Conservation (phyloP, 2,888 invertebrate species). For the Hetaerina titia region DNA sequence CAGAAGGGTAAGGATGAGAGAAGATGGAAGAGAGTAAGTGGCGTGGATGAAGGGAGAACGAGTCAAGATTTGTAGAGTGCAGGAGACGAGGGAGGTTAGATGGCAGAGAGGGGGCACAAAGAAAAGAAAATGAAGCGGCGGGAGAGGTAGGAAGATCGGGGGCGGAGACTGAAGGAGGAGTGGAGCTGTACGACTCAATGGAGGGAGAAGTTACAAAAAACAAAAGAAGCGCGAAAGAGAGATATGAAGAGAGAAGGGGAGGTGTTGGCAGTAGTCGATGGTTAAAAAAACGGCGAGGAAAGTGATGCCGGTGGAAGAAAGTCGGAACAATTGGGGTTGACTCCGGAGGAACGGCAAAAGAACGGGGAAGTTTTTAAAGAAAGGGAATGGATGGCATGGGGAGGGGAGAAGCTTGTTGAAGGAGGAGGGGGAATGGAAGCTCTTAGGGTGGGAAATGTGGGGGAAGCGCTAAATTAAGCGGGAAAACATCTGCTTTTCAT, state of each 20-base stretch:
- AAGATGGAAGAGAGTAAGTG: neutral
- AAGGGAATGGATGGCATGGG: constrained; percentile 30
- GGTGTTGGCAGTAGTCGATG: neutral
- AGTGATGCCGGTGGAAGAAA: constrained; percentile 29
- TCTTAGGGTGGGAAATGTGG: constrained; percentile 23
- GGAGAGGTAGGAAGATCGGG: neutral
- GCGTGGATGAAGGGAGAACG: neutral
- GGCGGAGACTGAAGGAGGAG: too few species aligned
- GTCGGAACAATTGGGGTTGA: constrained; percentile 60
- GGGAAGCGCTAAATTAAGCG: constrained; percentile 63
- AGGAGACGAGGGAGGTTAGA: neutral
- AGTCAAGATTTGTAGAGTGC: neutral
- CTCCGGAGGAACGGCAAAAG: neutral
- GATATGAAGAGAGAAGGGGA: neutral
- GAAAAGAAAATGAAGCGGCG: neutral
- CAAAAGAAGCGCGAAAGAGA: neutral
- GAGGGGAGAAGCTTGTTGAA: neutral
- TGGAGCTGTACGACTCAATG: too few species aligned
- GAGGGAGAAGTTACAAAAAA: neutral
- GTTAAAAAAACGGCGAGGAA: constrained; percentile 10
- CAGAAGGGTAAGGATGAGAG: neutral
- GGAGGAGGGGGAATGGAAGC: neutral
- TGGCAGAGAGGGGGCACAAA: neutral
- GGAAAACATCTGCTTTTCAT: constrained; percentile 63
- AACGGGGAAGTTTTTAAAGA: constrained; percentile 58